phyloP scores from a whole-genome alignment of 53 echinoderm and acorn worm species.

The Paracentrotus lividus region DNA sequence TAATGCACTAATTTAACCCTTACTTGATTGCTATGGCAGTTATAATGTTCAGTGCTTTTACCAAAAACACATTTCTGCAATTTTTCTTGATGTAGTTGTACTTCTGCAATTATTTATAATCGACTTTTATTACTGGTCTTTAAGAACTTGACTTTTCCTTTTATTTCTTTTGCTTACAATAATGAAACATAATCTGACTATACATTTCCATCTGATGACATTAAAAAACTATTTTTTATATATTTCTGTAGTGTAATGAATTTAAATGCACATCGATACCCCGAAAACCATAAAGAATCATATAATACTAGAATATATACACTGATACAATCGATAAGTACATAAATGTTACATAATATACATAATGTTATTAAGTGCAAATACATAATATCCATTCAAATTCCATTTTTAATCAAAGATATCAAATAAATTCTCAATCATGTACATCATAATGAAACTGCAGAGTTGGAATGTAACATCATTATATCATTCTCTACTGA shows the following conservation, averaged over 20 bases:
- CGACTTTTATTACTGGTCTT: too few relatives aligned
- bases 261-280: neutral
- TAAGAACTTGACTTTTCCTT: too few relatives aligned
- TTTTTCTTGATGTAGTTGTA: too few relatives aligned
- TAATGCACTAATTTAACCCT: neutral
- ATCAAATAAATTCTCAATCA: slow-evolving; percentile 39
- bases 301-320: neutral
- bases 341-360: slow-evolving; percentile 30
- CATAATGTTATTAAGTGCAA: slow-evolving; percentile 18
- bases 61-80: too few relatives aligned
- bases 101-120: too few relatives aligned
- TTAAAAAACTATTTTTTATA: neutral
- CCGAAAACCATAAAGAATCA: neutral
- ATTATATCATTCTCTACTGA: neutral
- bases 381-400: neutral
- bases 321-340: neutral
- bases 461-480: slow-evolving; percentile 5
- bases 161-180: too few relatives aligned
- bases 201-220: too few relatives aligned
- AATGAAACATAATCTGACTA: too few relatives aligned
- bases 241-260: neutral
- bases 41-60: too few relatives aligned
- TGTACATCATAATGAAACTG: slow-evolving; percentile 8
- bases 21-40: neutral
- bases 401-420: neutral